Evolutionary conservation across 2,888 invertebrate genomes (phyloP).

Genomic region (Alitta virens): DNA sequence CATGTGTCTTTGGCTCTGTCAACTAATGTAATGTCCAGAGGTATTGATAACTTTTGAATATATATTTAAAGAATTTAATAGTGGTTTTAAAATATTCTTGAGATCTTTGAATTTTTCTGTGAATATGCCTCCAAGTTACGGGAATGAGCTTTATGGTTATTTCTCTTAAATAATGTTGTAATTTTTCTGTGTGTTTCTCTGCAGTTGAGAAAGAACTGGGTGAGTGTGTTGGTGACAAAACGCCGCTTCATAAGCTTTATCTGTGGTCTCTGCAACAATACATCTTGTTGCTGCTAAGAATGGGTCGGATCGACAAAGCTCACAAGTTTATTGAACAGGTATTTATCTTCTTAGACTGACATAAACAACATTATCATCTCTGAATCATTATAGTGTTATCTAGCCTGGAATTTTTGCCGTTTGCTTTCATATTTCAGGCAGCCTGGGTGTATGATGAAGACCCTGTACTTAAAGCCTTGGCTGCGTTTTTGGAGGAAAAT

Average conservation of each 20-base stretch:
- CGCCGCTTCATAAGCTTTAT: slow-evolving; percentile 20
- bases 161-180: too few species aligned
- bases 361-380: too few species aligned
- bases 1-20: background rate
- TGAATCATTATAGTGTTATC: too few species aligned
- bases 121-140: too few species aligned
- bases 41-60: too few species aligned
- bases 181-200: background rate
- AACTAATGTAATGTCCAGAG: too few species aligned
- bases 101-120: too few species aligned
- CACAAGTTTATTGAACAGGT: slow-evolving; percentile 27
- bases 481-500: slow-evolving; percentile 17
- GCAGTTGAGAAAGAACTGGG: slow-evolving; percentile 22
- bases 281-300: slow-evolving; percentile 19
- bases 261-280: slow-evolving; percentile 29
- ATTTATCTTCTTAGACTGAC: too few species aligned
- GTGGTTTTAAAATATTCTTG: too few species aligned
- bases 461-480: slow-evolving; percentile 7
- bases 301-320: slow-evolving; percentile 20
- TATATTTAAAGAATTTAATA: too few species aligned
- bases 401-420: too few species aligned
- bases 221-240: slow-evolving; percentile 7
- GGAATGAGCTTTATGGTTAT: too few species aligned
- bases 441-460: slow-evolving; percentile 24
- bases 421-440: slow-evolving; percentile 7